Percentiles rank a stretch among this genome's conserved stretches.
Conservation (phyloP, 2,888 invertebrate species). For the Lasioglossum pauxillum region DNA sequence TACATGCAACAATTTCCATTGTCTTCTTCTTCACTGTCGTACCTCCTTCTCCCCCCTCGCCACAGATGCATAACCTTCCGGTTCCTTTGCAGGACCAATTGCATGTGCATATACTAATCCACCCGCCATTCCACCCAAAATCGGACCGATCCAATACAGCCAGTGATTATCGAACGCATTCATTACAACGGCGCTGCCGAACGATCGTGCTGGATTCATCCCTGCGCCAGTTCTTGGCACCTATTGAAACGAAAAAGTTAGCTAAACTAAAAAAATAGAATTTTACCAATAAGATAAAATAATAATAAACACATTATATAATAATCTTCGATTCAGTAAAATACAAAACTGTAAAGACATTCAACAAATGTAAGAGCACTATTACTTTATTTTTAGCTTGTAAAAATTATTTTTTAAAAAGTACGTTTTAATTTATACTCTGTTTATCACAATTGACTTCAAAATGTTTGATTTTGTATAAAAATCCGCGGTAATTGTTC, state of each 20-base stretch:
- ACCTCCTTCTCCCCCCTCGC: conserved; percentile 84
- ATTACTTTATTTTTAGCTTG: background rate
- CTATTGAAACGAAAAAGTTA: conserved; percentile 75
- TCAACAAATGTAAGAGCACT: background rate
- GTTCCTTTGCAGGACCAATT: conserved; percentile 81
- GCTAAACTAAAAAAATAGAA: background rate
- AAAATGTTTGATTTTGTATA: background rate
- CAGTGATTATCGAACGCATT: conserved; percentile 92
- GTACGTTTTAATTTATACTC: background rate
- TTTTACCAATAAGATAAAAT: background rate
- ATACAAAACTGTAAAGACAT: background rate
- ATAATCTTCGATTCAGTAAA: background rate
- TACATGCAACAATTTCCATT: background rate
- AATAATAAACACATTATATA: background rate
- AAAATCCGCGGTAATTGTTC: no score
- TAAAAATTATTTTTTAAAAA: background rate
- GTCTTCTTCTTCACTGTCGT: conserved; percentile 26
- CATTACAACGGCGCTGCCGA: conserved; percentile 94
- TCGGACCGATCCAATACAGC: conserved; percentile 97
- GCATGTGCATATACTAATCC: conserved; percentile 90
- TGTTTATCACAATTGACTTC: background rate
- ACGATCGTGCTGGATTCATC: conserved; percentile 96
- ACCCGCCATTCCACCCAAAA: conserved; percentile 92
- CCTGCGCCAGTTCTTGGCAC: conserved; percentile 91
- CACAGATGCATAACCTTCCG: conserved; percentile 82